These are phyloP conservation scores for Lemur catta DNA, from an alignment of 2,797 vertebrate genomes.

Conservation along the genomic window DNA sequence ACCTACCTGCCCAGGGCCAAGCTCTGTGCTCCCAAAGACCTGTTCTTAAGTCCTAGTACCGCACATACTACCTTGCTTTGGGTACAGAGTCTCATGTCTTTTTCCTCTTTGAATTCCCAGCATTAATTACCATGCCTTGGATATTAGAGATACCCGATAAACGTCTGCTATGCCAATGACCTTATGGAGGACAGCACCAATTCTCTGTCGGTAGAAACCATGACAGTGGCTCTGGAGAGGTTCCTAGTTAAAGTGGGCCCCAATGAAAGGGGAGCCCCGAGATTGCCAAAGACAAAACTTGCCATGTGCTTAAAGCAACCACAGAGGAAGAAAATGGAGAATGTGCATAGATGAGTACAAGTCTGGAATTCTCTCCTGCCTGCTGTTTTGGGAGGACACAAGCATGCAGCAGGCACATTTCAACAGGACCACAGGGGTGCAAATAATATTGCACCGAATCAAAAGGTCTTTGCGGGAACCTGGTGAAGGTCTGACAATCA, in stretches of 20 bases:
- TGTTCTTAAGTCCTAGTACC: neutral
- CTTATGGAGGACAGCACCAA: neutral
- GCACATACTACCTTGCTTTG: neutral
- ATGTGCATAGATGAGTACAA: neutral
- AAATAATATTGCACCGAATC: fast-evolving
- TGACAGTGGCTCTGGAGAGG: neutral
- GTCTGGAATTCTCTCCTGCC: neutral
- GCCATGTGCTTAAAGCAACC: neutral
- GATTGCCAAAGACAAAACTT: neutral
- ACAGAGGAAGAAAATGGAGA: neutral
- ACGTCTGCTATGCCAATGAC: neutral
- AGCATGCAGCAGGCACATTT: neutral
- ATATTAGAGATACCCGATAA: neutral
- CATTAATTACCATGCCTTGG: neutral
- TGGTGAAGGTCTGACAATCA: neutral
- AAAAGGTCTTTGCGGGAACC: neutral
- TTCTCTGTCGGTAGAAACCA: neutral
- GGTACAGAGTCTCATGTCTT: neutral
- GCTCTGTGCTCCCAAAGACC: neutral
- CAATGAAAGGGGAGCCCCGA: neutral
- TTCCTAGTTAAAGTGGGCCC: neutral
- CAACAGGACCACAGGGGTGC: neutral
- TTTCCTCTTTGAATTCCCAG: neutral
- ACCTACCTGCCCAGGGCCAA: neutral
- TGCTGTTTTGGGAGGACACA: neutral